Evolutionary conservation across 2,797 vertebrate species (phyloP), one percentile per base, ranked within the genome.

Genomic region (Urophycis tenuis): DNA sequence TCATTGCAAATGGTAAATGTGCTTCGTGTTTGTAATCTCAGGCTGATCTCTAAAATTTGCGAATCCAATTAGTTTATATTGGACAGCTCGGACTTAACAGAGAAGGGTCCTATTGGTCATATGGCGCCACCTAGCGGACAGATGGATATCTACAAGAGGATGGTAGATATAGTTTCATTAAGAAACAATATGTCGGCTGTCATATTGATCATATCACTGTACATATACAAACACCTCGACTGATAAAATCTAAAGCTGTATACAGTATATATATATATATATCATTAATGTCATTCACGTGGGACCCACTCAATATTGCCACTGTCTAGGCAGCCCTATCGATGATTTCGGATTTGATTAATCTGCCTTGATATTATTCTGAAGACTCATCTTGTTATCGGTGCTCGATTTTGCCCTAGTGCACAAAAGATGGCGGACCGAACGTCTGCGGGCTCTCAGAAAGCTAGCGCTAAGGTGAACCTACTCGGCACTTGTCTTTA

Each of bases 371-470:
- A 32, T 0, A 5, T 76, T 77, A 76, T 78, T 72, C n/a, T 75
- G 80, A 71, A 75, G 22, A 25, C 2, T 69, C 76, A 91, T 92
- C 89, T 19, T 73, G 15, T 30, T 53, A 11, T 95, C 93, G 91
- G 89, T 2, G 88, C 79, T 96, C 92, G 90, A 92, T 89, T 94
- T 88, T 86, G 88, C 85, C n/a, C 87, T 82, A 90, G 91, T 88
- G 83, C 83, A 85, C 86, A 86, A 95, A 96, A 98, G 94, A 98
- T 99, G 97, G 97, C 97, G 95, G 96, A 98, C 75, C 95, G 94
- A 93, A 89, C 95, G 94, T 94, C 95, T 86, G 95, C 95, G 90
- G 91, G 95, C 84, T 95, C 96, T 90, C 95, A 96, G 89, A 97
- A 96, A 94, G 92, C 94, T 91, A 95, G 94, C 90, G 94, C 95